These are phyloP conservation scores for Achlya flavicornis DNA, from an alignment of 2,888 invertebrate species.

Conservation along the genomic window DNA sequence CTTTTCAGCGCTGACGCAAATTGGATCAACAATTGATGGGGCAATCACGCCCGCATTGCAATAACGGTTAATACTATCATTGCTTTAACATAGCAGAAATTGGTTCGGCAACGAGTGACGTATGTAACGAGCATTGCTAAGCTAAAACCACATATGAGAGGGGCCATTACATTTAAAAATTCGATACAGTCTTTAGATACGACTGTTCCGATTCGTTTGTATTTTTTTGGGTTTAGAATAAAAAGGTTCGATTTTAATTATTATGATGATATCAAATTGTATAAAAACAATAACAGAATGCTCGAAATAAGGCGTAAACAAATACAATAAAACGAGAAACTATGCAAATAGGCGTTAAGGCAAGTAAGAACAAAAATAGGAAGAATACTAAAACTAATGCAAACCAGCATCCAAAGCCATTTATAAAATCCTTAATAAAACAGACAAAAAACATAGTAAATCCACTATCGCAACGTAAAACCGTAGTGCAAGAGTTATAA, in stretches of 20 bases:
- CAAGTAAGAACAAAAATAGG: background rate
- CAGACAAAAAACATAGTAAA: background rate
- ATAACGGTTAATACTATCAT: slow-evolving; percentile 9
- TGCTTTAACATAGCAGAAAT: slow-evolving; percentile 6
- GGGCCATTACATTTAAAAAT: background rate
- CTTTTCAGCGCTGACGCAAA: slow-evolving; percentile 10
- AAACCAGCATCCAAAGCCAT: background rate
- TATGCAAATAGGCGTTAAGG: background rate
- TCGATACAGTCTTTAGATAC: background rate
- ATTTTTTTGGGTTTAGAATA: background rate
- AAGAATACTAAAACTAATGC: background rate
- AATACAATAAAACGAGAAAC: too few relatives aligned
- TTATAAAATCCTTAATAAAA: background rate
- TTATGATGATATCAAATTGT: too few relatives aligned
- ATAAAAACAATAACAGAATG: too few relatives aligned
- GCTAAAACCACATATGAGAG: background rate
- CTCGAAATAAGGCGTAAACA: too few relatives aligned
- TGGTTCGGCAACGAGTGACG: slow-evolving; percentile 7
- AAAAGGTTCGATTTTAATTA: background rate
- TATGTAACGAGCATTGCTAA: background rate
- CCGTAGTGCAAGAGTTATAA: slow-evolving; percentile 24
- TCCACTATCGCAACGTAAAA: slow-evolving; percentile 1
- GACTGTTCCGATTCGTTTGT: background rate
- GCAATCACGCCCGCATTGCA: slow-evolving; percentile 20
- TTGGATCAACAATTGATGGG: slow-evolving; percentile 20